phyloP scores from a whole-genome alignment of 2,797 vertebrate species.

The Molothrus ater region DNA sequence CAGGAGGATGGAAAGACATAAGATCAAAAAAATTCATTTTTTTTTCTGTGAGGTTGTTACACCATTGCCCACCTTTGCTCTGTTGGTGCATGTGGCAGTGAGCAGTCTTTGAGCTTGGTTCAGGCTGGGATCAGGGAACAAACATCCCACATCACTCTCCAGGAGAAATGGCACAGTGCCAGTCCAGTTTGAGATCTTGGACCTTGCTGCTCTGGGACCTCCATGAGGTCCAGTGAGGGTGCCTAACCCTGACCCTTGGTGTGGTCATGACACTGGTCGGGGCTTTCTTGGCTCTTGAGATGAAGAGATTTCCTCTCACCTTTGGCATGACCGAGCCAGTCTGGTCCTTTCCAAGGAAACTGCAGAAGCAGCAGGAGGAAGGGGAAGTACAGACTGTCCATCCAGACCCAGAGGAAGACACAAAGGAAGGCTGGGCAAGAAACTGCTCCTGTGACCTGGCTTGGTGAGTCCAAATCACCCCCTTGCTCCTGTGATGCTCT shows the following conservation, averaged over 20 bases:
- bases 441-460: neutral
- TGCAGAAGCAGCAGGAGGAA: neutral
- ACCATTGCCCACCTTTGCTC: accelerated
- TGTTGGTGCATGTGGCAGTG: neutral
- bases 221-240: neutral
- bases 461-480: neutral
- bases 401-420: neutral
- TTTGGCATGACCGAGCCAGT: neutral
- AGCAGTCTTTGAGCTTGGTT: neutral
- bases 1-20: neutral
- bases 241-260: neutral
- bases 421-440: neutral
- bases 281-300: neutral
- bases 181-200: neutral
- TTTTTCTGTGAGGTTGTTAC: neutral
- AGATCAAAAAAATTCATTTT: neutral
- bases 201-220: neutral
- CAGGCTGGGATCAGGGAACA: neutral
- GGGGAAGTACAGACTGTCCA: neutral
- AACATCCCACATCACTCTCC: neutral
- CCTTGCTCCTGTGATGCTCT: neutral
- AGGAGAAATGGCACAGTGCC: neutral
- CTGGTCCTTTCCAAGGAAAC: neutral
- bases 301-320: neutral
- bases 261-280: neutral